Conservation (phyloP, 2,113 vertebrate genomes). For the Ia io region DNA sequence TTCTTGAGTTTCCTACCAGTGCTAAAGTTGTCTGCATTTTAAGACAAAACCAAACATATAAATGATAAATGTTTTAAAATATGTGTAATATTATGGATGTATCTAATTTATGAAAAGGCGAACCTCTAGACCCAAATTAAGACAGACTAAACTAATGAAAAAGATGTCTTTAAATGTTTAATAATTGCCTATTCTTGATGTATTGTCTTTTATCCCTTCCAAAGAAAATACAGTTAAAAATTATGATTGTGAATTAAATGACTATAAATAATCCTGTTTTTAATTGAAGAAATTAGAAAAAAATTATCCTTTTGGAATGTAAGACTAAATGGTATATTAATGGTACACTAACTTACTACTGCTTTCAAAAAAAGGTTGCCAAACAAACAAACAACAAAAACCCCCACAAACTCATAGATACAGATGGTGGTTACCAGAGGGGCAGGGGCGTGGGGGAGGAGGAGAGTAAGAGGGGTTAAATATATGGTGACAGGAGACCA, state of each 20-base stretch:
- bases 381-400: neutral
- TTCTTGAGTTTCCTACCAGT: neutral
- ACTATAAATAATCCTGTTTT: constrained; percentile 14
- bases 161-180: constrained; percentile 30
- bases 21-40: constrained; percentile 22
- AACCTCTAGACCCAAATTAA: constrained; percentile 12
- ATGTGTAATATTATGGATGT: neutral
- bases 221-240: neutral
- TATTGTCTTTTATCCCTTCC: neutral
- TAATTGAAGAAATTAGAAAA: neutral
- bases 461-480: neutral
- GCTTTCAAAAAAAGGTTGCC: neutral
- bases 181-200: neutral
- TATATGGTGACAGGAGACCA: neutral
- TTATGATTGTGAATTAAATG: neutral
- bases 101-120: constrained; percentile 11
- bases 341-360: neutral
- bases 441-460: no score
- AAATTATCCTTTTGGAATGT: neutral
- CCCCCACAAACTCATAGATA: neutral
- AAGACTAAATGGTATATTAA: neutral
- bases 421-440: neutral
- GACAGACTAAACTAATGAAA: neutral
- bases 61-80: constrained; percentile 31
- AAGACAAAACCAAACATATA: constrained; percentile 17